Evolutionary conservation across 2,113 vertebrate genomes (phyloP).

Genomic region (Camelus dromedarius): DNA sequence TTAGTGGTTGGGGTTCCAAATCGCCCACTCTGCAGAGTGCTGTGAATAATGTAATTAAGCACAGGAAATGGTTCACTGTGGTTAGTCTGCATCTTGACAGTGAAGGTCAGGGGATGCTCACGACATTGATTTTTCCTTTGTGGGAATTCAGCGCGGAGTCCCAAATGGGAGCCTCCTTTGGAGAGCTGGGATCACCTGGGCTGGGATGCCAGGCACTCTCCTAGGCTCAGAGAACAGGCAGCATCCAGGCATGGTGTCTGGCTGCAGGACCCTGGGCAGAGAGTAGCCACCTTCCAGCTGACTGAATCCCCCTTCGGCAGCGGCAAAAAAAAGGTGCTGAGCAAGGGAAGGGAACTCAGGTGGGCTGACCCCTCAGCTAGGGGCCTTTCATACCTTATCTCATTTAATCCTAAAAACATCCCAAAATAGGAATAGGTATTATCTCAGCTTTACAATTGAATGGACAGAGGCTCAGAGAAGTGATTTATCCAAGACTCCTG

Average conservation of each 20-base stretch:
- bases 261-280: background rate
- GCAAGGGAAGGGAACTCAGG: background rate
- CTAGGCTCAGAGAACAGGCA: background rate
- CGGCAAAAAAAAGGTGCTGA: background rate
- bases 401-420: background rate
- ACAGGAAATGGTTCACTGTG: conserved; percentile 72
- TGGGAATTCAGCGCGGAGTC: accelerated
- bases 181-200: background rate
- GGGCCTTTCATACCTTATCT: background rate
- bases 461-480: background rate
- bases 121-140: accelerated
- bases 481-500: background rate
- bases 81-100: conserved; percentile 59
- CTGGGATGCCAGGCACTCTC: background rate
- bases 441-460: background rate
- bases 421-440: background rate
- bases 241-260: background rate
- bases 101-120: background rate
- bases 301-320: accelerated
- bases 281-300: background rate
- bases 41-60: conserved; percentile 75
- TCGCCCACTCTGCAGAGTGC: background rate
- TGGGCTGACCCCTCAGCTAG: background rate
- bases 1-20: conserved; percentile 69
- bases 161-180: background rate